These are phyloP conservation scores for Gymnoscopelus microlampas DNA, from an alignment of 2,797 vertebrate genomes.

Conservation along the genomic window DNA sequence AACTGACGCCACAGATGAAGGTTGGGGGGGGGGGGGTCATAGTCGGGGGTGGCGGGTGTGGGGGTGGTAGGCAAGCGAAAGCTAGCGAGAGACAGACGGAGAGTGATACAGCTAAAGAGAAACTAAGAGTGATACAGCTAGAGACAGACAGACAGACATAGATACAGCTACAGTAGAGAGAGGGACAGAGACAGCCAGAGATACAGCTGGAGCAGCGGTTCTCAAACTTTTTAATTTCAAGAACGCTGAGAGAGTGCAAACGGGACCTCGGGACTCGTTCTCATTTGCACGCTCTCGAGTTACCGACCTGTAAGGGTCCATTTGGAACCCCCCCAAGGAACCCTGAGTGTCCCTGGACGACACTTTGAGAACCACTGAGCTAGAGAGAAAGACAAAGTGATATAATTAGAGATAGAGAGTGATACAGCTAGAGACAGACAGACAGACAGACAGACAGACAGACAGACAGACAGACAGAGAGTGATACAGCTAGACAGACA, in stretches of 20 bases:
- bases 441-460: too few species aligned
- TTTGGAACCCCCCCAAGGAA: neutral
- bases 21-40: neutral
- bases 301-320: too few species aligned
- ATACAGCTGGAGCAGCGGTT: too few species aligned
- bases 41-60: neutral
- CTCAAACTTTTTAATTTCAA: too few species aligned
- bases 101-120: too few species aligned
- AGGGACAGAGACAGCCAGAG: neutral
- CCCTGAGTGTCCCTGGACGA: too few species aligned
- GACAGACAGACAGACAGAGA: too few species aligned
- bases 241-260: neutral
- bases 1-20: slow-evolving; percentile 37
- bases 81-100: neutral
- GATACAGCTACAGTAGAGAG: neutral
- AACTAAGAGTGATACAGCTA: neutral
- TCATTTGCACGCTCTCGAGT: neutral
- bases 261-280: neutral
- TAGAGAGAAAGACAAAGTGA: neutral
- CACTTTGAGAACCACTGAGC: too few species aligned
- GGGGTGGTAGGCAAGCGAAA: neutral
- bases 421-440: neutral
- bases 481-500: neutral
- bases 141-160: neutral
- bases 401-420: neutral